Conservation (phyloP, 2,888 invertebrate species). For the Diplazon laetatorius region DNA sequence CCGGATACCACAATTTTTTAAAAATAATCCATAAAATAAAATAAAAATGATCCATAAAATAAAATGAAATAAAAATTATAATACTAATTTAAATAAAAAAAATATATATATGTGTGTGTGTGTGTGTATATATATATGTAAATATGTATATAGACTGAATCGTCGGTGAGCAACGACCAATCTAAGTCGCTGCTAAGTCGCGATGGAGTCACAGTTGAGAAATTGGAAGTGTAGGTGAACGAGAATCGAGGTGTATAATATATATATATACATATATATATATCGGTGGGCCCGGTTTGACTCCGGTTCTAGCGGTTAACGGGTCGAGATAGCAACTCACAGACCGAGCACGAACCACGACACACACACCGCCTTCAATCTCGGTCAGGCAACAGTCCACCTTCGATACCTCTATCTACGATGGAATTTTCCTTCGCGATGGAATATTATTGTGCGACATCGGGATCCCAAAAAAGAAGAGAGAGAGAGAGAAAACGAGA, state of each 20-base stretch:
- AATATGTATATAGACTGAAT: too few species aligned
- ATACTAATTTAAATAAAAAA: too few species aligned
- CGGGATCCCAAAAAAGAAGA: constrained; percentile 16
- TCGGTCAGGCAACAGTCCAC: neutral
- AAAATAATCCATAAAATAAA: too few species aligned
- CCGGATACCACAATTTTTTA: too few species aligned
- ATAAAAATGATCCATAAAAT: too few species aligned
- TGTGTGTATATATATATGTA: too few species aligned
- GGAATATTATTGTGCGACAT: constrained; percentile 36
- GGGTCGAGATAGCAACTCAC: constrained; percentile 8
- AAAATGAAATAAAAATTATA: too few species aligned
- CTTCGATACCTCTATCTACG: neutral
- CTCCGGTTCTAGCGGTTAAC: constrained; percentile 46
- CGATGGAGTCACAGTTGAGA: constrained; percentile 58
- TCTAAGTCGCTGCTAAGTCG: too few species aligned
- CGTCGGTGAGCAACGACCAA: too few species aligned
- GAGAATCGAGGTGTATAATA: constrained; percentile 31
- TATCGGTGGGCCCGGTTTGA: constrained; percentile 65
- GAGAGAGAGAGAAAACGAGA: constrained; percentile 23
- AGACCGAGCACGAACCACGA: neutral
- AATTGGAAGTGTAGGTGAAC: constrained; percentile 30
- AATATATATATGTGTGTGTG: too few species aligned
- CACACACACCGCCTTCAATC: neutral
- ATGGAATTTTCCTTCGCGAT: constrained; percentile 17
- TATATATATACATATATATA: too few species aligned